Percentiles rank a stretch among this genome's conserved stretches.
These are phyloP conservation scores for Ceratosolen fusciceps DNA, from an alignment of 1,140 invertebrate species.

Conservation along the genomic window DNA sequence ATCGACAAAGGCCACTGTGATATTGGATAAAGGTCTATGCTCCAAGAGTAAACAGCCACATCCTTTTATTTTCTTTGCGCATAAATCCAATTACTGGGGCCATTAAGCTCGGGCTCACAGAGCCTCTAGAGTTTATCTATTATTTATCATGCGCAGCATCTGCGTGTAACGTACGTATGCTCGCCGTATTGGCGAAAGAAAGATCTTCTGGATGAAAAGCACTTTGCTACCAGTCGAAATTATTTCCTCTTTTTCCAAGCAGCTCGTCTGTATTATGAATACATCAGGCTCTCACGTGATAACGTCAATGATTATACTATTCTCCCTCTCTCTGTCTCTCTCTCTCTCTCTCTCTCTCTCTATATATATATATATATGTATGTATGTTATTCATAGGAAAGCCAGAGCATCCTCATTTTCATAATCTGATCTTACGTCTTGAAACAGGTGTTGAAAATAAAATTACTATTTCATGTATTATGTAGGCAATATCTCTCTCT, in stretches of 20 bases:
- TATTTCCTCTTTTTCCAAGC: no score
- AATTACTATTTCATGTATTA: no score
- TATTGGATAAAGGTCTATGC: constrained; percentile 28
- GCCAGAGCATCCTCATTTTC: no score
- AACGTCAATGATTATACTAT: not conserved
- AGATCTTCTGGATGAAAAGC: constrained; percentile 63
- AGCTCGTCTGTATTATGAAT: not conserved
- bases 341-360: no score
- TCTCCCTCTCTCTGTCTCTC: not conserved
- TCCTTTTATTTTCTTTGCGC: constrained; percentile 31
- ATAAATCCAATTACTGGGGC: constrained; percentile 57
- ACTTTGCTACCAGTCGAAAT: not conserved
- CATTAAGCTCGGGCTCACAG: constrained; percentile 51
- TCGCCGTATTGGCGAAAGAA: constrained; percentile 64
- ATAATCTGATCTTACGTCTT: no score
- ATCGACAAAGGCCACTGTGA: constrained; percentile 48
- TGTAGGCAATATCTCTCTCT: no score
- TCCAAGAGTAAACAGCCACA: constrained; percentile 51
- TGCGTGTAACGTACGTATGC: constrained; percentile 68
- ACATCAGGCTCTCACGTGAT: not conserved
- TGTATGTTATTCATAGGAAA: no score
- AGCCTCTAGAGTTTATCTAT: constrained; percentile 52
- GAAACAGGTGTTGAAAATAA: no score
- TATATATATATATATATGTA: no score
- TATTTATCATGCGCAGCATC: constrained; percentile 60